Conservation (phyloP, 1,140 invertebrate genomes). For the Nasonia vitripennis region DNA sequence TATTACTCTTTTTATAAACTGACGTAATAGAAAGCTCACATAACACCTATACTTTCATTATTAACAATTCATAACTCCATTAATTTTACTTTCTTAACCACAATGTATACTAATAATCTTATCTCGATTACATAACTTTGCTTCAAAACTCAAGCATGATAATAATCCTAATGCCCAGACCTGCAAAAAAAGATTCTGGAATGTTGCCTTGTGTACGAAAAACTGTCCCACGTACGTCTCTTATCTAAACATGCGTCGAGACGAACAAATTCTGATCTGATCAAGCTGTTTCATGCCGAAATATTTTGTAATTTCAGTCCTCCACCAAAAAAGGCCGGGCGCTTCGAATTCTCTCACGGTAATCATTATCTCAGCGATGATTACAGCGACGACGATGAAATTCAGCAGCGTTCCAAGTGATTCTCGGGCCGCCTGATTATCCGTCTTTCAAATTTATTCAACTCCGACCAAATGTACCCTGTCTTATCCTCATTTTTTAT, state of each 20-base stretch:
- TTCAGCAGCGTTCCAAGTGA: slow-evolving; percentile 59
- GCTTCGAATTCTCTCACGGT: slow-evolving; percentile 69
- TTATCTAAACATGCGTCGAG: not conserved
- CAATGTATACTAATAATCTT: not conserved
- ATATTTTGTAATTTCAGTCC: slow-evolving; percentile 69
- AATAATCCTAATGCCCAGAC: slow-evolving; percentile 27
- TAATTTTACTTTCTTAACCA: not conserved
- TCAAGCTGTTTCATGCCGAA: slow-evolving; percentile 24
- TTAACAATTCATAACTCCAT: not conserved
- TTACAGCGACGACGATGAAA: slow-evolving; percentile 74
- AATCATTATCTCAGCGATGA: slow-evolving; percentile 72
- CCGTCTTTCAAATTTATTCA: slow-evolving; percentile 40
- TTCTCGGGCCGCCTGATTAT: slow-evolving; percentile 16
- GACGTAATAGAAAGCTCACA: not conserved
- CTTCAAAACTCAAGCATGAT: not conserved
- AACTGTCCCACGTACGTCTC: not conserved
- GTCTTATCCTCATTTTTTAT: slow-evolving; percentile 37
- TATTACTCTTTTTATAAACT: not conserved
- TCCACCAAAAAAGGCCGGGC: slow-evolving; percentile 75
- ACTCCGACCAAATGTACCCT: slow-evolving; percentile 41
- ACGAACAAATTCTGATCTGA: slow-evolving; percentile 10
- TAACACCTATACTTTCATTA: not conserved
- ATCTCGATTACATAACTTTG: not conserved
- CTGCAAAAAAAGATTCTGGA: slow-evolving; percentile 2
- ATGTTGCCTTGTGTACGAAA: not conserved